Conservation (phyloP, 1,140 invertebrate species). For the Nomia melanderi region DNA sequence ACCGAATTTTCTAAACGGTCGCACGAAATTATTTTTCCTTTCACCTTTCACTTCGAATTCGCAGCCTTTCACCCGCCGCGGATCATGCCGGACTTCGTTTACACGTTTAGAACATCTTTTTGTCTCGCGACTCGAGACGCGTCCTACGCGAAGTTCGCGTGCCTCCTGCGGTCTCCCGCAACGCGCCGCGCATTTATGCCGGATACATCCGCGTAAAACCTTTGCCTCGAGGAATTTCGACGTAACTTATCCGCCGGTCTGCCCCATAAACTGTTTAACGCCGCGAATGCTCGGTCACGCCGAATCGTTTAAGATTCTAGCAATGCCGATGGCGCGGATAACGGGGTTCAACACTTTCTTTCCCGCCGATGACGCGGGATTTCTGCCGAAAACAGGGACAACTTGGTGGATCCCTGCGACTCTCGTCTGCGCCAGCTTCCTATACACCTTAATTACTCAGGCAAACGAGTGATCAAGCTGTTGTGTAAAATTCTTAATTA, state of each 20-base stretch:
- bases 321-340: no score
- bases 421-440: not conserved
- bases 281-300: no score
- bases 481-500: not conserved
- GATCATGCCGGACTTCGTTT: slow-evolving; percentile 30
- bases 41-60: slow-evolving; percentile 60
- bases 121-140: slow-evolving; percentile 7
- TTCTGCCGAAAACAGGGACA: not conserved
- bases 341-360: no score
- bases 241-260: no score
- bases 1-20: slow-evolving; percentile 17
- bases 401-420: not conserved
- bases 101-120: slow-evolving; percentile 14
- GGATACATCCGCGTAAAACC: no score
- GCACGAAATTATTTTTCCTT: slow-evolving; percentile 53
- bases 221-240: no score
- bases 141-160: no score
- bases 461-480: slow-evolving; percentile 6
- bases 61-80: slow-evolving; percentile 56
- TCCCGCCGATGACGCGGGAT: no score
- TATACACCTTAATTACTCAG: not conserved
- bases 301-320: no score
- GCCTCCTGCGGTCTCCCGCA: no score
- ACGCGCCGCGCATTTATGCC: no score
- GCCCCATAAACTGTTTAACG: no score